A percentile compares a stretch with the other conserved stretches of the same genome.
phyloP scores from a whole-genome alignment of 2,113 vertebrate species.

The Coryphaenoides rupestris region DNA sequence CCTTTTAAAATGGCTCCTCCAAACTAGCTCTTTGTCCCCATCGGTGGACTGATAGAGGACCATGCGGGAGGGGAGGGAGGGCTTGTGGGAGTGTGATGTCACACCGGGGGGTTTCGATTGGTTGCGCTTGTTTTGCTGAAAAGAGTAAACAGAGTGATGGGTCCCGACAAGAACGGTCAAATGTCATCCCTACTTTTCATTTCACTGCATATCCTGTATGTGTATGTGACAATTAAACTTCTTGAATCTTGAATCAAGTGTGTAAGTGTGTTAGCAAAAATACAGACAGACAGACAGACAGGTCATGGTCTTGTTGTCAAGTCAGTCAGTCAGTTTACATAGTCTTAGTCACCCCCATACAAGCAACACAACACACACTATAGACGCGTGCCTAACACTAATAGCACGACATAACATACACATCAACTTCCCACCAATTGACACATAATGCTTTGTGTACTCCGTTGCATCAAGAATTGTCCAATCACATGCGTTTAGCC shows the following conservation, averaged over 20 bases:
- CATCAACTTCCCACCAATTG: slow-evolving; percentile 9
- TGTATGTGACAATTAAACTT: no score
- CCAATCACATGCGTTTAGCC: no score
- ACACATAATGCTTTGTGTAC: no score
- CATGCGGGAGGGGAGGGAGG: slow-evolving; percentile 19
- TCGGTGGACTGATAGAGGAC: slow-evolving; percentile 11
- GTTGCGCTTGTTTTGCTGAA: background rate
- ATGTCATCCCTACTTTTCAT: no score
- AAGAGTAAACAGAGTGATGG: background rate
- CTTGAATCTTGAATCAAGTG: no score
- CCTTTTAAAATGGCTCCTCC: slow-evolving; percentile 23
- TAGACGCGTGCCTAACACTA: no score
- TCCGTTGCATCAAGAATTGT: no score
- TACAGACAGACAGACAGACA: slow-evolving; percentile 6
- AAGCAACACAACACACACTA: no score
- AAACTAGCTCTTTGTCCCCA: slow-evolving; percentile 25
- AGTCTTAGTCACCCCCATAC: no score
- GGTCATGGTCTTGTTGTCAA: no score
- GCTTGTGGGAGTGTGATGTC: slow-evolving; percentile 2
- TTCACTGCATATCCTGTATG: no score
- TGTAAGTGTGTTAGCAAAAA: background rate
- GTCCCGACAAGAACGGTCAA: background rate
- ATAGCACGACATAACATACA: background rate
- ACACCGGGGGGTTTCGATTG: background rate
- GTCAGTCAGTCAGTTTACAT: no score